phyloP scores from a whole-genome alignment of 2,888 invertebrate genomes.

The Laspeyria flexula region DNA sequence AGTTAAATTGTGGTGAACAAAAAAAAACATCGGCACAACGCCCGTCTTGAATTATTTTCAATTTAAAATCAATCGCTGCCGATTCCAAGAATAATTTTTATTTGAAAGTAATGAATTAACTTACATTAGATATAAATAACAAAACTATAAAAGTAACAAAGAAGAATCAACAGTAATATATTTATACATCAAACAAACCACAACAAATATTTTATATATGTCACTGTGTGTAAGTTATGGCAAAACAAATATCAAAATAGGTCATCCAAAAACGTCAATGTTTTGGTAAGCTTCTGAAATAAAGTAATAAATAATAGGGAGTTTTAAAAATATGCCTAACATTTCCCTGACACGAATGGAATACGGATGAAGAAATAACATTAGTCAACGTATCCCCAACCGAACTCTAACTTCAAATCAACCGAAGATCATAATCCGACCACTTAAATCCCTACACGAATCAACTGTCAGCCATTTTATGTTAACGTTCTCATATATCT shows the following conservation, averaged over 20 bases:
- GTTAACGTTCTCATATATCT: slow-evolving; percentile 21
- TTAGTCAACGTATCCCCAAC: slow-evolving; percentile 7
- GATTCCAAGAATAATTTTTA: too few relatives aligned
- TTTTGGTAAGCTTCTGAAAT: neutral
- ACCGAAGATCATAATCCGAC: slow-evolving; percentile 13
- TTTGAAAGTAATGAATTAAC: too few relatives aligned
- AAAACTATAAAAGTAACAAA: too few relatives aligned
- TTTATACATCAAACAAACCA: neutral
- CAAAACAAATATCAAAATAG: neutral
- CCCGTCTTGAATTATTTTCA: too few relatives aligned
- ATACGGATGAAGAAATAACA: slow-evolving; percentile 5
- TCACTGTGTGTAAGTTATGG: too few relatives aligned
- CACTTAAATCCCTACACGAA: slow-evolving; percentile 9
- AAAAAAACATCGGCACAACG: too few relatives aligned
- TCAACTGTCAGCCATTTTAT: slow-evolving; percentile 14
- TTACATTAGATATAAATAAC: too few relatives aligned
- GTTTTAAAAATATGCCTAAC: neutral
- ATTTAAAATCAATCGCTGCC: too few relatives aligned
- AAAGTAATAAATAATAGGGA: neutral
- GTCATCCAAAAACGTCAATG: neutral
- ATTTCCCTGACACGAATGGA: neutral
- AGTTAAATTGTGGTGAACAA: too few relatives aligned
- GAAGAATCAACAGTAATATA: too few relatives aligned
- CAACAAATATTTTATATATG: too few relatives aligned
- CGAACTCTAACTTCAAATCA: slow-evolving; percentile 10